Base-by-base conservation (phyloP, 1,140 invertebrate genomes). In the silkworm (Bombyx mori) region DNA sequence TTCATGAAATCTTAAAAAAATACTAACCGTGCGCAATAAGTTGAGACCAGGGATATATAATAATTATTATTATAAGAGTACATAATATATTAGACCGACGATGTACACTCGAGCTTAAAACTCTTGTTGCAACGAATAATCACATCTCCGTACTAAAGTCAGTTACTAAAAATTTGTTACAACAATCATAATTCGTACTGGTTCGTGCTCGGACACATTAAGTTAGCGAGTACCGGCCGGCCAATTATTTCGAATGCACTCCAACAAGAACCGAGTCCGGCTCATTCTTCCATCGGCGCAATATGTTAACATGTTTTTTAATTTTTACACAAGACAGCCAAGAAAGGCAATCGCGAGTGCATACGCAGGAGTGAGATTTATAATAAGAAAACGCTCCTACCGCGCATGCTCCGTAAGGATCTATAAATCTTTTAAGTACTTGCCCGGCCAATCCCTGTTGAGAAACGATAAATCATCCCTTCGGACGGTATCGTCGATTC, bases 281-380 rank as follows among this genome's bases (percentile, higher is more conserved):
- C 59, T 57, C 60, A 51, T 64, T 58, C 62, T 60, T 66, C 63
- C 52, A 56, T 61, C 69, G 70, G 56, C 58, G 73, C 75, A 80
- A 80, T 82, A 82, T 82, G 77, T 80, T 81, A 85, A 85, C 79
- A 81, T 82, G 78, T 77, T 79, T 86, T 82, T 86, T 83, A 81
- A 82, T 82, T 81, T 76, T 72, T 75, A 57, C 67, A 58, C 58
- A 59, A 60, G 70, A 76, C 73, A 72, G 69, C 68, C 68, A 73
- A 79, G 75, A 72, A 77, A 35, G 69, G 76, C 67, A 80, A 72
- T 74, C 62, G 75, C 73, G 69, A 80, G 68, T 73, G 68, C 75
- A 82, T 82, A 69, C 70, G 78, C 78, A 76, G 79, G 79, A 82
- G 79, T 86, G 78, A 82, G 68, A 80, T 84, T 84, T 83, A 81